phyloP scores from a whole-genome alignment of 2,797 vertebrate genomes.

The Rhinoraja longicauda region DNA sequence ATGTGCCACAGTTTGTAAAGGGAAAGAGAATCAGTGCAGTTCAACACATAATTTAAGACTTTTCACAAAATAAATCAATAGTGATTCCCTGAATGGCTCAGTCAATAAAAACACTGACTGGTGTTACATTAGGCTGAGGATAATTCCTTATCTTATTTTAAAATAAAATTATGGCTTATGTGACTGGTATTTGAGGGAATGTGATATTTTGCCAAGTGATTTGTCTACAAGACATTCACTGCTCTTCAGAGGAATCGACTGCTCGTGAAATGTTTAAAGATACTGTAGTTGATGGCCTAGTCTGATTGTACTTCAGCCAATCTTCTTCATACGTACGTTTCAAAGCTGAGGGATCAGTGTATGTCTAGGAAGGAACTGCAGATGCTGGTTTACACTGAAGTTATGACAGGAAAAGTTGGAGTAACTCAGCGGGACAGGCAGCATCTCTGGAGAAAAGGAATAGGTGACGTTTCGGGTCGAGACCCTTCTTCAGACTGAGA shows the following conservation, averaged over 20 bases:
- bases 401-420: too few species aligned
- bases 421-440: too few species aligned
- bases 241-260: neutral
- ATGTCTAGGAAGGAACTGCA: too few species aligned
- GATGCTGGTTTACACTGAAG: too few species aligned
- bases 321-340: neutral
- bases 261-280: neutral
- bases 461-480: too few species aligned
- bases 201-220: neutral
- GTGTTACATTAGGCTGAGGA: neutral
- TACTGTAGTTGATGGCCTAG: neutral
- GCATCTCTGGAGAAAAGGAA: too few species aligned
- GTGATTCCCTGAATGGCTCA: neutral
- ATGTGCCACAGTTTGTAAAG: neutral
- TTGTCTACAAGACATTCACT: neutral
- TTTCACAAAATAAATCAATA: neutral
- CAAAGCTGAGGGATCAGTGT: too few species aligned
- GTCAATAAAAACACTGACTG: neutral
- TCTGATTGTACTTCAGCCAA: neutral
- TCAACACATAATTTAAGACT: neutral
- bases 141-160: neutral
- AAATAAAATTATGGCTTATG: neutral
- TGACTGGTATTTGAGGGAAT: neutral
- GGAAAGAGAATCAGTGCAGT: neutral
- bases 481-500: too few species aligned